A percentile compares a stretch with the other conserved stretches of the same genome.
Evolutionary conservation across 2,888 invertebrate genomes (phyloP).

Genomic region (Apamea crenata): DNA sequence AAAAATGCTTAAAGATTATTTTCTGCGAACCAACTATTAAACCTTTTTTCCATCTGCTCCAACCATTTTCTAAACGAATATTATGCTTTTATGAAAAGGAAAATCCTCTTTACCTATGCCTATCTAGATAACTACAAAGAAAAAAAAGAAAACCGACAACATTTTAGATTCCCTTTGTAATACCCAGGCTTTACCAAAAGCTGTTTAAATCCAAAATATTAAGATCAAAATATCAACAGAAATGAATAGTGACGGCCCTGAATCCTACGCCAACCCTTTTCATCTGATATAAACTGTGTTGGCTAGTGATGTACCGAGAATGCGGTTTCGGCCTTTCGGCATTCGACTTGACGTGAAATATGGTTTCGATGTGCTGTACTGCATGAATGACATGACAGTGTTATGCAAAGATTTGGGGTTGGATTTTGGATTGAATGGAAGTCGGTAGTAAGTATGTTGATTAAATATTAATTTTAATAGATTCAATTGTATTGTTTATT

Average conservation of each 20-base stretch:
- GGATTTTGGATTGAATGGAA: not conserved
- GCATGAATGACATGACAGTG: not conserved
- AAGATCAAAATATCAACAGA: constrained; percentile 57
- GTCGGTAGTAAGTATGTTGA: not conserved
- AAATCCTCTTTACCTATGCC: not conserved
- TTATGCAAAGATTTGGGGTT: constrained; percentile 1
- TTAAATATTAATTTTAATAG: not conserved
- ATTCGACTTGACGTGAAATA: constrained; percentile 36
- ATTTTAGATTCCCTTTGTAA: constrained; percentile 39
- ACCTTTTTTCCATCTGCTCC: not conserved
- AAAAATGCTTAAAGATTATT: not conserved
- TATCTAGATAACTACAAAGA: not conserved
- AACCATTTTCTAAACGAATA: not conserved
- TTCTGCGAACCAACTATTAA: not conserved
- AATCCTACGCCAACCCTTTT: constrained; percentile 62
- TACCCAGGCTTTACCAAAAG: constrained; percentile 3
- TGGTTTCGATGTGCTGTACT: constrained; percentile 5
- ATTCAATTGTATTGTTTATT: not conserved
- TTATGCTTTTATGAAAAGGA: not conserved
- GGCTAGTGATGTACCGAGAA: constrained; percentile 47
- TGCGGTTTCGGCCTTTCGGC: constrained; percentile 43
- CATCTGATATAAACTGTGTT: constrained; percentile 57
- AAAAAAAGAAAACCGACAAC: not conserved
- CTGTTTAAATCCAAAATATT: constrained; percentile 55
- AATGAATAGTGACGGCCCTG: constrained; percentile 60